phyloP scores from a whole-genome alignment of 2,888 invertebrate species.

The Philaethria dido region DNA sequence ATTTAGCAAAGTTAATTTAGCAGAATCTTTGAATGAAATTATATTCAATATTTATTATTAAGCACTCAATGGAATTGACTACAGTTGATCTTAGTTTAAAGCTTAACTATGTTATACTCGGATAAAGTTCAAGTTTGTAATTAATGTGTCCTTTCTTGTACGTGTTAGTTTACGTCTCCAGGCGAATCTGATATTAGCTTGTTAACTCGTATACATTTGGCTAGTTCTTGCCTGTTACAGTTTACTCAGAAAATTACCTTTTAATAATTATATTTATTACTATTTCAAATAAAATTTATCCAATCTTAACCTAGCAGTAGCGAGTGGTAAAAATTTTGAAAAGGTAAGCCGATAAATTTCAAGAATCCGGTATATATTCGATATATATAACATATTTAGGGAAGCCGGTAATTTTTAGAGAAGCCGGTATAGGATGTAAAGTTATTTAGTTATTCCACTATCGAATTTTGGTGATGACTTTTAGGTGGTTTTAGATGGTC shows the following conservation, averaged over 20 bases:
- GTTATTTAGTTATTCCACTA: too few species aligned
- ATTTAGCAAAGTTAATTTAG: not conserved
- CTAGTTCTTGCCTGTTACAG: constrained; percentile 33
- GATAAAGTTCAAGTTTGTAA: constrained; percentile 46
- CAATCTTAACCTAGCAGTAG: too few species aligned
- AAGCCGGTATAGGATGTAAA: too few species aligned
- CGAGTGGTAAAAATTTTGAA: too few species aligned
- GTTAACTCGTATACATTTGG: constrained; percentile 40
- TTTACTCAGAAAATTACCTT: constrained; percentile 22
- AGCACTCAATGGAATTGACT: constrained; percentile 32
- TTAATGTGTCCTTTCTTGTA: constrained; percentile 47
- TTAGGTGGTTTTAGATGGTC: too few species aligned
- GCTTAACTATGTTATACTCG: constrained; percentile 38
- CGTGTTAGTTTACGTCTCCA: constrained; percentile 43
- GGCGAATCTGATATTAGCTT: constrained; percentile 44
- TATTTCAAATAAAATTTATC: not conserved
- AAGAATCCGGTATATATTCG: too few species aligned
- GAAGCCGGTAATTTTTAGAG: too few species aligned
- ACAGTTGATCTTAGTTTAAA: constrained; percentile 39
- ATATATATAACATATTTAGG: too few species aligned
- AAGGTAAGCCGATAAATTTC: too few species aligned
- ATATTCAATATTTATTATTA: constrained; percentile 5
- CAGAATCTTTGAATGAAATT: not conserved
- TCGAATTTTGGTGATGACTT: too few species aligned
- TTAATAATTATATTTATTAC: constrained; percentile 14